Percentiles rank a stretch among this genome's conserved stretches.
Conservation (phyloP, 2,888 invertebrate genomes). For the Spicauda simplicius region DNA sequence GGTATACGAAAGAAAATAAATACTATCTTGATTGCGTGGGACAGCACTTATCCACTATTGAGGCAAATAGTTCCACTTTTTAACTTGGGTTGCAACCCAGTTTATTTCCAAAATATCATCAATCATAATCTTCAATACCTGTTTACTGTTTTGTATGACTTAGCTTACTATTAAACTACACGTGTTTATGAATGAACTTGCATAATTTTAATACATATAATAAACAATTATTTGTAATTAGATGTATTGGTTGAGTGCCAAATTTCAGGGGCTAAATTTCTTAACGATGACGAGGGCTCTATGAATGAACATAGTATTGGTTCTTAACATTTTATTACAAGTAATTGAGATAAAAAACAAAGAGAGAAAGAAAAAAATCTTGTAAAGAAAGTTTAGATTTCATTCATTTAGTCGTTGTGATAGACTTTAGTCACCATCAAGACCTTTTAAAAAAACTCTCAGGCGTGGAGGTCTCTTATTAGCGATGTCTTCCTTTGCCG, state of each 20-base stretch:
- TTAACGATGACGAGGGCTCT: slow-evolving; percentile 50
- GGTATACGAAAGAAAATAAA: too few species aligned
- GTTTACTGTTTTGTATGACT: not conserved
- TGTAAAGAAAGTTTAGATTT: too few species aligned
- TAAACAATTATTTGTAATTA: slow-evolving; percentile 14
- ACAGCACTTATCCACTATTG: not conserved
- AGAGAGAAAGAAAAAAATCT: too few species aligned
- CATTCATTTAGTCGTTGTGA: not conserved
- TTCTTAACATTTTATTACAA: not conserved
- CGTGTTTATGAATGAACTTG: not conserved
- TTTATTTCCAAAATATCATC: not conserved
- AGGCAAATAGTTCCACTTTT: not conserved
- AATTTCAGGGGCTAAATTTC: slow-evolving; percentile 46
- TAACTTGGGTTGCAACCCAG: not conserved
- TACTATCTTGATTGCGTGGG: too few species aligned
- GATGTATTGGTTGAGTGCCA: slow-evolving; percentile 57
- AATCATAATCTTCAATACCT: not conserved
- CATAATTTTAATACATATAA: not conserved
- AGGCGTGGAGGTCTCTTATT: too few species aligned
- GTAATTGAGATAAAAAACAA: not conserved
- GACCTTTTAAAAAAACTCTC: too few species aligned
- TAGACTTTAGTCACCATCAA: too few species aligned
- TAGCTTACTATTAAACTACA: too few species aligned
- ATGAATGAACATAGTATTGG: slow-evolving; percentile 4
- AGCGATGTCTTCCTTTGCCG: too few species aligned